Evolutionary conservation across 2,888 invertebrate species (phyloP), one percentile per base, ranked within the genome.

Genomic region (Acleris sparsana): DNA sequence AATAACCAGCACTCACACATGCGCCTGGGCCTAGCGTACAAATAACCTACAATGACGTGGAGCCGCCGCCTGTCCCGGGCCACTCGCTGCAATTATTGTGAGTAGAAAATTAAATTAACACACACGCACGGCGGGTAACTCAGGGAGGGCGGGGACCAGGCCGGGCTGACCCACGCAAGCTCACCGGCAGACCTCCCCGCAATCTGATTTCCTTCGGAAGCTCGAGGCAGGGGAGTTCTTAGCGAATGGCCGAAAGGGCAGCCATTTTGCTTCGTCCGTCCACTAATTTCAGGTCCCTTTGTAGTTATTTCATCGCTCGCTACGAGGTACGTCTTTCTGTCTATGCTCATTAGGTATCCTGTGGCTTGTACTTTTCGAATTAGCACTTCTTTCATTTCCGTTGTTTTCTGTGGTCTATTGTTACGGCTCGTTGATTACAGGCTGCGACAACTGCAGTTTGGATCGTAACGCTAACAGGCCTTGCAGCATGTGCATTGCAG

Each of bases 51-150:
- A 85, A 78, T 83, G 85, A 84, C 85, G 80, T 79, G 80, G 82
- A 75, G 73, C 79, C 76, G 75, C 77, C 77, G 79, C 78, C 79
- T 76, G 82, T 78, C 81, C 80, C 75, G 78, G 74, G 80, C 79
- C 71, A 65, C 60, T 67, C 69, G 78, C 82, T 84, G 86, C 88
- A 90, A 90, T 91, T 89, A 91, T 82, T 84, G 82, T 87, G 78
- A 89, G 86, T 87, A 86, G 89, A 90, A 91, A 92, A 92, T 92
- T 92, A 89, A 92, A 92, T 92, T 92, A 92, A 89, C 88, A 89
- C 88, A 91, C 91, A 88, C 89, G 87, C 88, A 87, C 80, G 75
- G 74, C 82, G 84, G 77, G 82, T 81, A 81, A 82, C 81, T 74
- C 80, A 73, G 83, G 84, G 84, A 84, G 85, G 83, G 79, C 78